Conservation (phyloP, 2,113 vertebrate species). For the Symphodus melops region DNA sequence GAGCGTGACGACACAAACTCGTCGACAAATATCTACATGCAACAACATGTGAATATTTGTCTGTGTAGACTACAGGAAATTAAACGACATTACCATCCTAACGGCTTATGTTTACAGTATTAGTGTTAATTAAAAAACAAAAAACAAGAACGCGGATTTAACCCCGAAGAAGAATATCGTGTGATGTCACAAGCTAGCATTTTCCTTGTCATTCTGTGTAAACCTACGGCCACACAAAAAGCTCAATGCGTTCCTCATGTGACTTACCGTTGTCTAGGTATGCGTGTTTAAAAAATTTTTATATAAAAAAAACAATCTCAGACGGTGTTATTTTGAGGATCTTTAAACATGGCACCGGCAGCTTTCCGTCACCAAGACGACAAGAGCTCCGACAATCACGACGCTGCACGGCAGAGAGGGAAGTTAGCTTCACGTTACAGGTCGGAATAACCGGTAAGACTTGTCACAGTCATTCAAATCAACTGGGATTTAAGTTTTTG, state of each 20-base stretch:
- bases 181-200: conserved; percentile 34
- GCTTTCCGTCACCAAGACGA: conserved; percentile 2
- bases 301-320: too few relatives aligned
- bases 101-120: neutral
- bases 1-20: neutral
- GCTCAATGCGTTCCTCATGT: too few relatives aligned
- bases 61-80: neutral
- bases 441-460: conserved; percentile 22
- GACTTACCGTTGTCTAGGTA: conserved; percentile 29
- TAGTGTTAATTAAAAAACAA: too few relatives aligned
- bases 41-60: neutral
- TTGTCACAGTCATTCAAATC: rapidly evolving
- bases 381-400: conserved; percentile 10
- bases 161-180: neutral
- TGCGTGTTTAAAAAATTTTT: neutral
- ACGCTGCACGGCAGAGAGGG: neutral
- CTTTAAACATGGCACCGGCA: neutral
- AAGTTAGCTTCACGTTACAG: conserved; percentile 27
- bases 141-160: neutral
- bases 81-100: rapidly evolving
- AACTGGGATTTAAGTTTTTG: neutral
- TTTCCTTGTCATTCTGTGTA: neutral
- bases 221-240: neutral
- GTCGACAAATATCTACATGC: conserved; percentile 1
- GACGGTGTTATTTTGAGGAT: neutral